Conservation (phyloP, 2,797 vertebrate genomes). For the Lophura swinhoii region DNA sequence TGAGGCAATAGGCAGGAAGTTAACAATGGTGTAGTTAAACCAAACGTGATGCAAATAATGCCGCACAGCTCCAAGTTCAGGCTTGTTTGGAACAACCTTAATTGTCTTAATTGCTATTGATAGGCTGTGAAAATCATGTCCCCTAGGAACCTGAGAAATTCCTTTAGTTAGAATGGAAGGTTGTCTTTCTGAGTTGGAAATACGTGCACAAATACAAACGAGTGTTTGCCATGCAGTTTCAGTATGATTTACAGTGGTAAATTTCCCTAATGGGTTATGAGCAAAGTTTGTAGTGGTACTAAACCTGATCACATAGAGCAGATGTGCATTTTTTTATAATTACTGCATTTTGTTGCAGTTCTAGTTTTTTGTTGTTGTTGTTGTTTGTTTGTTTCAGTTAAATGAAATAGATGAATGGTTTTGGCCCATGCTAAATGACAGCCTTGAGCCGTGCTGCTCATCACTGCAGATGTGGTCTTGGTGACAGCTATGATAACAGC, state of each 20-base stretch:
- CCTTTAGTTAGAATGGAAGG: neutral
- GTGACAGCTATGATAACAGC: neutral
- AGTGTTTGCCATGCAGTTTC: neutral
- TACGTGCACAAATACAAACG: fast-evolving
- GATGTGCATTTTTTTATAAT: neutral
- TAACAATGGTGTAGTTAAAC: neutral
- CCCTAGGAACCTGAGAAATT: neutral
- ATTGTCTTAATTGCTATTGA: neutral
- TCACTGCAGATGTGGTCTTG: neutral
- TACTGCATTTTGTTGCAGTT: neutral
- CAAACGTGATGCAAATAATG: neutral
- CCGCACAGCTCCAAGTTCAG: neutral
- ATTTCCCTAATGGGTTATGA: fast-evolving
- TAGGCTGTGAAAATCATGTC: neutral
- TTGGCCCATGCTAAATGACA: neutral
- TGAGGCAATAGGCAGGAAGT: neutral
- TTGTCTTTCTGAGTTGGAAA: neutral
- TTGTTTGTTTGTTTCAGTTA: neutral
- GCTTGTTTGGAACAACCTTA: neutral
- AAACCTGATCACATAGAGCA: neutral
- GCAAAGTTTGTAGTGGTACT: neutral
- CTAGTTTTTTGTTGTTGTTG: neutral
- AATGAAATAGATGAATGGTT: neutral
- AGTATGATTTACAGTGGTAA: neutral
- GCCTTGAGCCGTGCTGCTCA: neutral